A percentile compares a stretch with the other conserved stretches of the same genome.
Conservation (phyloP, 2,888 invertebrate genomes). For the Agrotis puta region DNA sequence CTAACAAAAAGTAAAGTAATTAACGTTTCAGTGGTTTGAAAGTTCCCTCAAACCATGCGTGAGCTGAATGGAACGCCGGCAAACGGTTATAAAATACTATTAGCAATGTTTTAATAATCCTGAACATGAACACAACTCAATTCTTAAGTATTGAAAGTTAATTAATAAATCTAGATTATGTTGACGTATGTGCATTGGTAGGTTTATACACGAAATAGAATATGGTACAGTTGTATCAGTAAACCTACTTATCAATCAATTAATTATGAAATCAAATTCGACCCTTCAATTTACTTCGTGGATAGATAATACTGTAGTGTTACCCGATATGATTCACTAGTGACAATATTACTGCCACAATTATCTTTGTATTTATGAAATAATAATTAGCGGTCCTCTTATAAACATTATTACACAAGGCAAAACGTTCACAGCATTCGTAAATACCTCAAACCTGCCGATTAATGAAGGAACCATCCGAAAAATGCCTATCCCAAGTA, state of each 20-base stretch:
- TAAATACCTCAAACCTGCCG: slow-evolving; percentile 62
- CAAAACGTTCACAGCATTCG: slow-evolving; percentile 51
- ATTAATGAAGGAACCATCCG: slow-evolving; percentile 62
- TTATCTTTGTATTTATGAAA: neutral
- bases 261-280: slow-evolving; percentile 66
- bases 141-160: slow-evolving; percentile 27
- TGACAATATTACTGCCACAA: neutral
- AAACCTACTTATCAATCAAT: slow-evolving; percentile 37
- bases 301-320: slow-evolving; percentile 9
- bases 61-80: slow-evolving; percentile 66
- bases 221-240: slow-evolving; percentile 25
- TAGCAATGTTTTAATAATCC: slow-evolving; percentile 43
- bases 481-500: slow-evolving; percentile 67
- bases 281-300: slow-evolving; percentile 42
- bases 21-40: slow-evolving; percentile 75
- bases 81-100: slow-evolving; percentile 49
- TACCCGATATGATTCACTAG: slow-evolving; percentile 11
- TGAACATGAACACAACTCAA: neutral
- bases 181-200: neutral
- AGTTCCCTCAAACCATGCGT: slow-evolving; percentile 73
- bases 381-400: slow-evolving; percentile 7
- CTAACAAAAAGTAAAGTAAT: slow-evolving; percentile 82
- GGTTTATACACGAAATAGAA: slow-evolving; percentile 4
- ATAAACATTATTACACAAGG: slow-evolving; percentile 31
- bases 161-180: neutral